Percentiles rank a stretch among this genome's conserved stretches.
Evolutionary conservation across 2,113 vertebrate species (phyloP).

Genomic region (Triplophysa rosa): DNA sequence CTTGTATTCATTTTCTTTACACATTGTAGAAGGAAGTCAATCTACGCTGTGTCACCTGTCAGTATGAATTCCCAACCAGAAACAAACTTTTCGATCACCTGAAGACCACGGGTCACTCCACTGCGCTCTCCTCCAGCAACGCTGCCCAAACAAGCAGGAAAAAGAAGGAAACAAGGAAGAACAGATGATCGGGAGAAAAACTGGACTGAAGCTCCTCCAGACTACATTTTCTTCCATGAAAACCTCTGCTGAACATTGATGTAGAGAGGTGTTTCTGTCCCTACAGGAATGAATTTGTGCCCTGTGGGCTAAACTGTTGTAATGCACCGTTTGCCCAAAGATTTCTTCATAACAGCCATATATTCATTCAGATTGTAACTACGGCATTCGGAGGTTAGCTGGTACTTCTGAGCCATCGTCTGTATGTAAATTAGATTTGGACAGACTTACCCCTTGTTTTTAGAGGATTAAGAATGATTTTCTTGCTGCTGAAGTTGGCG

Average conservation of each 20-base stretch:
- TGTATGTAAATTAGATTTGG: neutral
- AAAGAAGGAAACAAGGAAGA: constrained; percentile 88
- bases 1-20: neutral
- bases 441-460: neutral
- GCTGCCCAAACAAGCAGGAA: constrained; percentile 64
- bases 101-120: constrained; percentile 86
- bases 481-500: neutral
- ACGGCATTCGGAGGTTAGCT: neutral
- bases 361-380: neutral
- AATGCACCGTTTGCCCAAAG: neutral
- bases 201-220: neutral
- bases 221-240: neutral
- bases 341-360: neutral
- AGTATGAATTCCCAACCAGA: constrained; percentile 83
- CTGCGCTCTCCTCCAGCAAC: constrained; percentile 64
- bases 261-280: neutral
- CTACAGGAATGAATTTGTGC: neutral
- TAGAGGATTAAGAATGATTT: neutral
- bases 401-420: neutral
- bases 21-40: constrained; percentile 72
- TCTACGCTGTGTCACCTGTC: constrained; percentile 83
- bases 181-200: constrained; percentile 66
- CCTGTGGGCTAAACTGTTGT: neutral
- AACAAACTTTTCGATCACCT: constrained; percentile 96
- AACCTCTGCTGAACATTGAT: neutral